Evolutionary conservation across 2,113 vertebrate genomes (phyloP), one percentile per base, ranked within the genome.

Genomic region (Zapornia atra): DNA sequence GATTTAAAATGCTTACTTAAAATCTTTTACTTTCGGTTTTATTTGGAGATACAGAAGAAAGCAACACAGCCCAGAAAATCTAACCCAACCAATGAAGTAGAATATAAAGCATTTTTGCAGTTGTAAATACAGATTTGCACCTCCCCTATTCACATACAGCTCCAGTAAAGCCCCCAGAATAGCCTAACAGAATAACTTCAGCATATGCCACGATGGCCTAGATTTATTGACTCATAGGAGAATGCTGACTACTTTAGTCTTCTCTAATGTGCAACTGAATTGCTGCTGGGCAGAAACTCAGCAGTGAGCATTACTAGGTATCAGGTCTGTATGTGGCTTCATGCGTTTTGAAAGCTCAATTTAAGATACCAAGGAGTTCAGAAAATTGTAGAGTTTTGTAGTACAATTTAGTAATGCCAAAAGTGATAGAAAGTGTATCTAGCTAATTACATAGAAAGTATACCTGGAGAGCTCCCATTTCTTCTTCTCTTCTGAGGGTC

Each of bases 401-500:
- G 80, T 15, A 83, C 1, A 73, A 20, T 31, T 60, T 21, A 20
- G 33, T 33, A 68, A 68, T 66, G 73, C 72, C n/a, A 81, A 51
- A n/a, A 14, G 29, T 65, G 54, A 94, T 28, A 73, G 48, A 66
- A 94, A 73, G 24, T 5, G 15, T n/a, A 86, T 9, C 20, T 76
- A 44, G 19, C 33, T 86, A 88, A 46, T 24, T 65, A 75, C 82
- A 61, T 59, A 70, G 44, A 87, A 73, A 95, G 90, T 86, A 96
- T 95, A 99, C 99, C 99, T 99, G 99, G 25, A 99, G 96, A 94
- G 97, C 97, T 93, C 97, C 98, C 97, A 99, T 98, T 96, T 99
- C 99, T 85, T 99, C 99, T 71, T 99, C 99, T 97, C 98, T 99
- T 97, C 97, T 98, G 66, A 98, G 97, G 72, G 93, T 98, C 96